Percentiles rank a stretch among this genome's conserved stretches.
phyloP scores from a whole-genome alignment of 30 jellyfish, hydroid and myxozoan species.

The Clytia hemisphaerica region DNA sequence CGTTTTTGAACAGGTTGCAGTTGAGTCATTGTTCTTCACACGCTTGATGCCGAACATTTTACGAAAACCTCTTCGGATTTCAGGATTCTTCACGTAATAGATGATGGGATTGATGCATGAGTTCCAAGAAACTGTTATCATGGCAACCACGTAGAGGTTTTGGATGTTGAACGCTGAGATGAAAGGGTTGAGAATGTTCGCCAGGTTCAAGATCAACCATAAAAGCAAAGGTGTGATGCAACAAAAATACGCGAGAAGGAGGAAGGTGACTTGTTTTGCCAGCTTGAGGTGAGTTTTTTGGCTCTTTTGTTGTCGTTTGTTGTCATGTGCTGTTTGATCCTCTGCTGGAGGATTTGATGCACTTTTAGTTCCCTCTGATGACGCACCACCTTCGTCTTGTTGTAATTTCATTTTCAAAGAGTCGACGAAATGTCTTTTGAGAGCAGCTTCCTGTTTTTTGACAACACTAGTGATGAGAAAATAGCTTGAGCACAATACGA shows the following conservation, averaged over 20 bases:
- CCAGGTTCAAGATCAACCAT: slow-evolving; percentile 1
- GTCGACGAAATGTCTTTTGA: neutral
- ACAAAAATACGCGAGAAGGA: neutral
- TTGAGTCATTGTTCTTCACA: too few species aligned
- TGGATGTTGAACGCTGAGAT: neutral
- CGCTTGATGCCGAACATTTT: too few species aligned
- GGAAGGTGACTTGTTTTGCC: neutral
- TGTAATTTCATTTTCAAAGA: neutral
- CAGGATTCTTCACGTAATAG: neutral
- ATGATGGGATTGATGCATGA: slow-evolving; percentile 6
- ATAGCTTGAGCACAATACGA: neutral
- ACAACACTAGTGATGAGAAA: neutral
- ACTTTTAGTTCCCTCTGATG: too few species aligned
- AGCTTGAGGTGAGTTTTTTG: neutral
- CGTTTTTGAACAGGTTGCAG: too few species aligned
- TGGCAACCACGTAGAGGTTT: neutral
- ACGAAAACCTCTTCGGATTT: neutral
- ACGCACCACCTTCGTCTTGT: too few species aligned
- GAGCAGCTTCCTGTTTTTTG: neutral
- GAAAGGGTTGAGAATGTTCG: neutral
- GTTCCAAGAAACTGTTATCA: neutral
- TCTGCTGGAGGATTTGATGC: too few species aligned
- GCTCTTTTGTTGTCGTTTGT: too few species aligned
- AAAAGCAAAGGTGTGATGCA: neutral
- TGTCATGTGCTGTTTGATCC: too few species aligned